Percentiles rank a stretch among this genome's conserved stretches.
phyloP scores from a whole-genome alignment of 2,797 vertebrate species.

The Saxicola maurus region DNA sequence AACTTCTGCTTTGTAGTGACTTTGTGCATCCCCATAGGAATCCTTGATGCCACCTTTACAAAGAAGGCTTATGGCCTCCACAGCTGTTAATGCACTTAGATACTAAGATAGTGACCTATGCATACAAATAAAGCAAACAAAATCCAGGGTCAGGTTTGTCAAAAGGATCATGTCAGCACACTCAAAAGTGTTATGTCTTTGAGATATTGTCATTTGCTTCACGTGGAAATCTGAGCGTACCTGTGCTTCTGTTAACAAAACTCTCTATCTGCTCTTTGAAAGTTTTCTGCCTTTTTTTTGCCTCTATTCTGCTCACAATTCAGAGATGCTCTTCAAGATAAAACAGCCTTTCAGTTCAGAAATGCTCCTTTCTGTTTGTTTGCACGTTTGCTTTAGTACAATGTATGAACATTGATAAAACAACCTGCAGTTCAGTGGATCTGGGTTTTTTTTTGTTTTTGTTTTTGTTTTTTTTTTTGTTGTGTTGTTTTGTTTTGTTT shows the following conservation, averaged over 20 bases:
- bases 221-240: background rate
- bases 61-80: background rate
- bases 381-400: conserved; percentile 40
- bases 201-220: background rate
- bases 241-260: background rate
- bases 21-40: background rate
- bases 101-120: background rate
- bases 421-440: conserved; percentile 31
- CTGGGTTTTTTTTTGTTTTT: background rate
- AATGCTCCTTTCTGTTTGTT: conserved; percentile 24
- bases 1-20: background rate
- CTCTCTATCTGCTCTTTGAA: background rate
- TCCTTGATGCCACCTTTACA: background rate
- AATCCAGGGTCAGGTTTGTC: background rate
- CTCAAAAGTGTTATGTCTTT: background rate
- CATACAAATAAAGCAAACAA: background rate
- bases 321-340: conserved; percentile 44
- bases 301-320: background rate
- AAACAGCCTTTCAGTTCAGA: conserved; percentile 38
- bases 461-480: background rate
- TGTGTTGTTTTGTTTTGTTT: no score
- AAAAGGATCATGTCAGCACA: background rate
- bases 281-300: background rate
- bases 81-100: background rate
- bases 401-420: conserved; percentile 53